A percentile compares a stretch with the other conserved stretches of the same genome.
phyloP scores from a whole-genome alignment of 2,888 invertebrate genomes.

The Zeuzera pyrina region DNA sequence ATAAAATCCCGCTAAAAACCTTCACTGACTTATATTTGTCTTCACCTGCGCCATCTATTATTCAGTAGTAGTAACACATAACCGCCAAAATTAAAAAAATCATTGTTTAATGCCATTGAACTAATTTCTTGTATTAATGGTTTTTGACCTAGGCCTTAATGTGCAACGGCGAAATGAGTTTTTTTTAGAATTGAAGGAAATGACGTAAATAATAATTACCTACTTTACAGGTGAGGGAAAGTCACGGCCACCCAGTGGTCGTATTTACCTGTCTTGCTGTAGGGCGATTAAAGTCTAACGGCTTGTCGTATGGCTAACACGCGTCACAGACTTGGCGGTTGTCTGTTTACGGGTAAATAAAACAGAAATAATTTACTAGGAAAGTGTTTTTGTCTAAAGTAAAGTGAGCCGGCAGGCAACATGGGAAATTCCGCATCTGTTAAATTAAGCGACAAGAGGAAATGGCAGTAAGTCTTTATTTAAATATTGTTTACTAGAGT shows the following conservation, averaged over 20 bases:
- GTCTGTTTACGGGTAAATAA: background rate
- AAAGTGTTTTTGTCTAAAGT: slow-evolving; percentile 10
- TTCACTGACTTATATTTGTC: too few relatives aligned
- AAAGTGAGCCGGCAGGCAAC: slow-evolving; percentile 5
- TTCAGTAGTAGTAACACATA: too few relatives aligned
- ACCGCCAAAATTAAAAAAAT: background rate
- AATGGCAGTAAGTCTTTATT: slow-evolving; percentile 53
- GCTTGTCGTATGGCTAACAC: slow-evolving; percentile 34
- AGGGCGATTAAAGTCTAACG: slow-evolving; percentile 25
- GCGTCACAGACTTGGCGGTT: slow-evolving; percentile 18
- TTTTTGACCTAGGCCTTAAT: background rate
- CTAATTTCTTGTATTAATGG: background rate
- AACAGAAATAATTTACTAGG: background rate
- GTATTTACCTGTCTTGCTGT: slow-evolving; percentile 1
- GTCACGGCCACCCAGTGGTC: slow-evolving; percentile 44
- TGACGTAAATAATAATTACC: slow-evolving; percentile 14
- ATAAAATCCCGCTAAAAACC: too few relatives aligned
- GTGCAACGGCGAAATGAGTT: background rate
- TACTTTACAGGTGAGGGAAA: slow-evolving; percentile 38
- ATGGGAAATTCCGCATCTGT: slow-evolving; percentile 66
- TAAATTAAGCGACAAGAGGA: slow-evolving; percentile 55
- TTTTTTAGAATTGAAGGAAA: slow-evolving; percentile 26
- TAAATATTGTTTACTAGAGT: too few relatives aligned
- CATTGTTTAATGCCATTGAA: background rate
- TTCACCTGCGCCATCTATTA: too few relatives aligned